Base-by-base conservation (phyloP, 1,140 invertebrate genomes). In the Heliconius congener region DNA sequence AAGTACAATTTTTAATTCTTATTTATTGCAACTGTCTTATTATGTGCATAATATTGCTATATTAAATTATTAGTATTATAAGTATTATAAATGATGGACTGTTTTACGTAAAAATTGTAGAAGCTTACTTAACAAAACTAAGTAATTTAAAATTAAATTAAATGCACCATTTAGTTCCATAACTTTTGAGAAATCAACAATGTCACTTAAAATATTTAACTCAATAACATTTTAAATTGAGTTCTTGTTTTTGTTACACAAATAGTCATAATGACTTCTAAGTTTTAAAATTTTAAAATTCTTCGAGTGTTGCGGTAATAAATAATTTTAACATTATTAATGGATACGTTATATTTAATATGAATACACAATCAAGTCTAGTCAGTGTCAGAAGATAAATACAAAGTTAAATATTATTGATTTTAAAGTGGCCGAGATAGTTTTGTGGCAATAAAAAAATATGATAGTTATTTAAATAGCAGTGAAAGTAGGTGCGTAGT, bases 361-460 rank as follows among this genome's bases (percentile, higher is more conserved):
- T 57, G 8, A 23, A 57, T 66, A 66, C 60, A 60, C 27, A 66
- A 66, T 11, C 23, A 57, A 23, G 18, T 74, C 73, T 74, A 74
- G 73, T 74, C 73, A 74, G 52, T 30, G 30, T 60, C 19, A 23
- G 19, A 57, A 57, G 9, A 23, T 23, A 57, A 57, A n/a, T 57
- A 57, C 55, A 57, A 23, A 8, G 2, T 57, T 23, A n/a, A 57
- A 57, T 52, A 74, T 46, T 76, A 50, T 23, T 57, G 55, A 23
- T 9, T 19, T 57, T 57, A 57, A 57, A 57, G n/a, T 57, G 19
- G 19, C 0, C n/a, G 19, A 57, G 55, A 57, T 57, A 11, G 8
- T 52, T 57, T 57, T 23, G 55, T 23, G 55, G n/a, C 55, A 57
- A 11, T 57, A 11, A 57, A 57, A 23, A 57, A 57, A 23, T n/a